Base-by-base conservation (phyloP, 2,797 vertebrate genomes). In the Sebastes itinus region DNA sequence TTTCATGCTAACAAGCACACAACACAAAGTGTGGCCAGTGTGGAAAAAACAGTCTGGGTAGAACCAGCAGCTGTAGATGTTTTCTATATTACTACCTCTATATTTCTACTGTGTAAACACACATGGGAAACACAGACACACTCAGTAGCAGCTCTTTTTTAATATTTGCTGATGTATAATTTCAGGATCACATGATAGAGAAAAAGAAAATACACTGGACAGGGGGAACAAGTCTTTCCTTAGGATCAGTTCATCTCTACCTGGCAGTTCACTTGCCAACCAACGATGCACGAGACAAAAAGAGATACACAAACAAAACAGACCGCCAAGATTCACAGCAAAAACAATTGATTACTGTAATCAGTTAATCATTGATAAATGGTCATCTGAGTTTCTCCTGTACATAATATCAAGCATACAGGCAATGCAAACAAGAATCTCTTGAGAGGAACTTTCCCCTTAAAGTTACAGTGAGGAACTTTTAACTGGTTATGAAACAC, bases 1-100 rank as follows among this genome's bases (percentile, higher is more conserved):
- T 0, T 1, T 10, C 14, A 79, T 8, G 38, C 30, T 32, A 78
- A 87, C 79, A 67, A 85, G 27, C 52, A 62, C 56, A 75, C 77
- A 75, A 52, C 28, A 59, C 60, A 42, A 25, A 16, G 35, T 25
- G 13, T 5, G 2, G 22, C 38, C 23, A 9, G 14, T 0, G 49
- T 28, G 12, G 23, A 73, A 2, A 2, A 12, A 64, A 30, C 27
- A 71, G 69, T 55, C 54, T 16, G 46, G 16, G 6, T 1, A 13
- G 20, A 56, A 69, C 28, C 13, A 14, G 22, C 35, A 28, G 78
- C 59, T 63, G 42, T 12, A 2, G 59, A 18, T 28, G n/a, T 56
- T 78, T 66, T 69, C 62, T 38, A 27, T 18, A 28, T 38, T 32
- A 18, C 3, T 30, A 11, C 25, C 6, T 75, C 10, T 54, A 1